Base-by-base conservation (phyloP, 53 echinoderm and acorn worm species). In the Crossaster papposus region DNA sequence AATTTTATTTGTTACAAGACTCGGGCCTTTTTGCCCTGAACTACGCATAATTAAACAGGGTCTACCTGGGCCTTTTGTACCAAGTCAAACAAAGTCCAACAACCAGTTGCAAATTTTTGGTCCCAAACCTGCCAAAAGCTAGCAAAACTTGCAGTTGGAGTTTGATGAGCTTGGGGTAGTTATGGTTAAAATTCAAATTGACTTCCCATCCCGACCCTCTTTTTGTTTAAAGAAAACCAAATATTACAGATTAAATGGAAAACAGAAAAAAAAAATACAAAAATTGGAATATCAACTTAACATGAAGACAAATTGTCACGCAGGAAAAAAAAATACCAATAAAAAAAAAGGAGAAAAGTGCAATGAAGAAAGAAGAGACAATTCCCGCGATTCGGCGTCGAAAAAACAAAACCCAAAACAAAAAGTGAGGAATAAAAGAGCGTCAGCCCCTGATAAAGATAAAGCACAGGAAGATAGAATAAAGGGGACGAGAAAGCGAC, bases 401-500 rank as follows among this genome's bases (percentile, higher is more conserved):
- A 83, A 38, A 22, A 65, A 68, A 13, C 36, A 23, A 65, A 70
- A 65, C 44, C 37, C 26, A 22, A 65, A 68, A 13, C 36, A 23
- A 65, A 70, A 65, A 70, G 26, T 23, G 33, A 28, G 83, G 83
- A 83, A 62, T 38, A 6, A 70, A 22, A n/a, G 14, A 13, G 50
- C 75, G 15, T 2, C 38, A 7, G 38, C 38, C 7, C 35, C 36
- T 17, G 14, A 74, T 74, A 35, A 35, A 83, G 83, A 83, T 83
- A 83, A 83, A 83, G 83, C 68, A 37, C 70, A 68, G 9, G 34
- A 70, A 83, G 83, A 83, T 70, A 50, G 65, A 29, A 83, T 83
- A 37, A 70, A 65, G 65, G 65, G 83, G 83, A 37, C 70, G 83
- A 83, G 54, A 83, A 65, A 83, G 83, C 70, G 83, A 83, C 28